Conservation (phyloP, 1,140 invertebrate genomes). For the Linepithema humile region DNA sequence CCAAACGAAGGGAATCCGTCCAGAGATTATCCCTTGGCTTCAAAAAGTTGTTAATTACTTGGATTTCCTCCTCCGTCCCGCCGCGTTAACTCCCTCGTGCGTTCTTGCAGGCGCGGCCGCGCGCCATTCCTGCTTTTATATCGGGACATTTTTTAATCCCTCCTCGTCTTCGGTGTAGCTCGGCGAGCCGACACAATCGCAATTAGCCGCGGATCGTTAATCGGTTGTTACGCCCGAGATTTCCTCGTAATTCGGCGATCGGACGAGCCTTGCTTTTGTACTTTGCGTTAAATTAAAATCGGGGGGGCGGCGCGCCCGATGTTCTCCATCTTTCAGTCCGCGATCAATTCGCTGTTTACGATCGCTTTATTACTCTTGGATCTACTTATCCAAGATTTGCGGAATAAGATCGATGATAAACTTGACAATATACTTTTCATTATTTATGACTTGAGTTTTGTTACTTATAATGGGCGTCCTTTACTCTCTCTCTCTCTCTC, state of each 20-base stretch:
- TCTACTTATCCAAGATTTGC: too few species aligned
- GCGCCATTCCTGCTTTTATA: conserved; percentile 68
- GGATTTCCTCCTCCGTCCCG: conserved; percentile 80
- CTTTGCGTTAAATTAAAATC: conserved; percentile 59
- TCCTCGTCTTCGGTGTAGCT: conserved; percentile 64
- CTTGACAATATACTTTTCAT: neutral
- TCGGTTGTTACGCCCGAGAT: conserved; percentile 70
- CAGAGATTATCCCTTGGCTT: conserved; percentile 84
- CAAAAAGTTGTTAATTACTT: conserved; percentile 86
- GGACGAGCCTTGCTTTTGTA: conserved; percentile 32
- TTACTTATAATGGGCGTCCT: neutral
- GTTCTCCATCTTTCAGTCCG: neutral
- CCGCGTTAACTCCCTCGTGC: conserved; percentile 66
- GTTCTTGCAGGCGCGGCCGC: conserved; percentile 63
- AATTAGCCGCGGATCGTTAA: conserved; percentile 75
- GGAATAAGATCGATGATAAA: neutral
- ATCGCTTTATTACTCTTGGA: conserved; percentile 20
- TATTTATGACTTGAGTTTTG: neutral
- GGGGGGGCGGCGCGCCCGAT: neutral
- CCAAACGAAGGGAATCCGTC: conserved; percentile 84
- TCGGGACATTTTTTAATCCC: conserved; percentile 75
- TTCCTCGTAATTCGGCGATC: conserved; percentile 68
- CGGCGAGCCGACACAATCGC: conserved; percentile 69
- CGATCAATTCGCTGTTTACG: neutral
- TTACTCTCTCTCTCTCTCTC: neutral